Base-by-base conservation (phyloP, 2,888 invertebrate genomes). In the Taenaris catops region DNA sequence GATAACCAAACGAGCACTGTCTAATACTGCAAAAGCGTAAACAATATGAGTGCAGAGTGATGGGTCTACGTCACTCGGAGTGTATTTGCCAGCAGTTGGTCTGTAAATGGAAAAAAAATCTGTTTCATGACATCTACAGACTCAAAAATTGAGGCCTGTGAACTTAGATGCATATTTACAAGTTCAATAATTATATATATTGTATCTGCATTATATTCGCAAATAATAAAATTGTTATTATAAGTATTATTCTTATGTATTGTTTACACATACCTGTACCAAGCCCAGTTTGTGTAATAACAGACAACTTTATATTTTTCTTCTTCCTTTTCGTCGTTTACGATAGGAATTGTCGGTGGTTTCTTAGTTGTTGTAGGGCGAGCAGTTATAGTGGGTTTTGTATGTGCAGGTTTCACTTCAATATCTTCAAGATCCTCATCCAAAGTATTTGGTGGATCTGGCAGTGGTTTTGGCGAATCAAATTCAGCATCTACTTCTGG, bases 261-360 rank as follows among this genome's bases (percentile, higher is more conserved):
- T n/a, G n/a, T n/a, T n/a, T n/a, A n/a, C n/a, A n/a, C 8, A 53
- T 67, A 87, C 87, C 87, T 87, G 72, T 96, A 96, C 95, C 96
- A 96, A 11, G 96, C 95, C 96, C 96, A 97, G 62, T 96, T 96
- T 0, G 96, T 96, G 66, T 96, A 96, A 63, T 96, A 96, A 58
- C 96, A 96, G 2, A 96, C 92, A 0, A 96, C 92, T 81, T 95
- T 96, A 57, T 89, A 95, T 37, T 65, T 61, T 45, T 79, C 78
- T 41, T 74, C 69, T 34, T 76, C 76, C 42, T 73, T 68, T 34
- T 60, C 58, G 27, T 63, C 52, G 6, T 59, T 53, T 1, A 31
- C 41, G 6, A 50, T 41, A 29, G 41, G 41, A 2, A 38, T 36
- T 3, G 49, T 49, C 6, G 51, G 46, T 2, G 61, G 58, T 7